Evolutionary conservation across 2,888 invertebrate genomes (phyloP).

Genomic region (Lepetodrilus schrolli): DNA sequence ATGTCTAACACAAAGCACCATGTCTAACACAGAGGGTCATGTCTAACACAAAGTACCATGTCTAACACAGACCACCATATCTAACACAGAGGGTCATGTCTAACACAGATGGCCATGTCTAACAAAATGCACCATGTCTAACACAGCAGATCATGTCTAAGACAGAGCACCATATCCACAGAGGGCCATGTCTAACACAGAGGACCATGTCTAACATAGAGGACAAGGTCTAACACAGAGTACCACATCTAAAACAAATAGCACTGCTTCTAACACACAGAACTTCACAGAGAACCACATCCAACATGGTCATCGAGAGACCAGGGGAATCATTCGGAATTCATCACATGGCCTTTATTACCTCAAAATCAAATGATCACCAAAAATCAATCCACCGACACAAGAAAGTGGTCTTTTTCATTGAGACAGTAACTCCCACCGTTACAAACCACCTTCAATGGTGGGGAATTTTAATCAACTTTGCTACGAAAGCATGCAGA

Average conservation of each 20-base stretch:
- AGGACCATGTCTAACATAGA: not conserved
- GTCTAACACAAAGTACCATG: too few relatives aligned
- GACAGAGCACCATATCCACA: not conserved
- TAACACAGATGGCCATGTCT: too few relatives aligned
- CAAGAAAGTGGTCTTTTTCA: not conserved
- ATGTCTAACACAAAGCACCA: too few relatives aligned
- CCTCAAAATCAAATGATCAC: slow-evolving; percentile 27
- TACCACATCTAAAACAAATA: not conserved
- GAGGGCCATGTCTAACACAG: not conserved
- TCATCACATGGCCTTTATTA: slow-evolving; percentile 20
- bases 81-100: too few relatives aligned
- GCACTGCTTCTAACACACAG: too few relatives aligned
- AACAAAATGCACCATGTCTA: too few relatives aligned
- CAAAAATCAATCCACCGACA: slow-evolving; percentile 16
- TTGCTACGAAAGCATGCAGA: not conserved
- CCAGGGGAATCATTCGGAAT: not conserved
- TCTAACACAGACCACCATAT: too few relatives aligned
- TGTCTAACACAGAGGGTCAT: too few relatives aligned
- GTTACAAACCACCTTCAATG: slow-evolving; percentile 14
- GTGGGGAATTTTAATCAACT: slow-evolving; percentile 19
- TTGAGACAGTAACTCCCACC: not conserved
- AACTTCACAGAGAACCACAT: too few relatives aligned
- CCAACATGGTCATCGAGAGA: not conserved
- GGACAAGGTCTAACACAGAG: not conserved
- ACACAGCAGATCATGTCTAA: too few relatives aligned